Evolutionary conservation across 2,113 vertebrate genomes (phyloP).

Genomic region (Probosciger aterrimus): DNA sequence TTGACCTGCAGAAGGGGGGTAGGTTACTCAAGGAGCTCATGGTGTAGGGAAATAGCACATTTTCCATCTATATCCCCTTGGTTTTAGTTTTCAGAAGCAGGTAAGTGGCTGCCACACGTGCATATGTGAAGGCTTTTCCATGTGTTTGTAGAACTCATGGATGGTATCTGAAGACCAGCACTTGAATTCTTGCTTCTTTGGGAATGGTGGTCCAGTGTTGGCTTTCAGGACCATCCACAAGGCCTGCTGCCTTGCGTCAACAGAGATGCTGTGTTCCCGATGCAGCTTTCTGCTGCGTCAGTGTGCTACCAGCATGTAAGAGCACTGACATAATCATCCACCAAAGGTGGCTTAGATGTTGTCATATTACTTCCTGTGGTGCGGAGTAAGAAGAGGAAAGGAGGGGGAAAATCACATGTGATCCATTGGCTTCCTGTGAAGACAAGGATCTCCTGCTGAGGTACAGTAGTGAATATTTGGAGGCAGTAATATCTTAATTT

Average conservation of each 20-base stretch:
- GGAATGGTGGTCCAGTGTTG: background rate
- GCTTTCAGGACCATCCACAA: rapidly evolving
- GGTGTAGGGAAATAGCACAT: background rate
- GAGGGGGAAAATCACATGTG: rapidly evolving
- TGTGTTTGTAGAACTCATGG: rapidly evolving
- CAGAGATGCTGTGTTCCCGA: background rate
- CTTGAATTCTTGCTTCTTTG: rapidly evolving
- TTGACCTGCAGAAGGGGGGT: background rate
- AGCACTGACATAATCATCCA: background rate
- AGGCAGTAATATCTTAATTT: background rate
- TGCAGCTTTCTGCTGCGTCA: background rate
- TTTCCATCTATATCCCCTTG: background rate
- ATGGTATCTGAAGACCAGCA: rapidly evolving
- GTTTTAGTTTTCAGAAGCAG: background rate
- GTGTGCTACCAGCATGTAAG: background rate
- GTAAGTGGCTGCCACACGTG: rapidly evolving
- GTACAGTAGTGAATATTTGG: background rate
- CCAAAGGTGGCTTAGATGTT: background rate
- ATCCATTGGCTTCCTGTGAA: background rate
- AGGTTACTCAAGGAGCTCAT: background rate
- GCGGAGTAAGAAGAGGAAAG: rapidly evolving
- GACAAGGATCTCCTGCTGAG: background rate
- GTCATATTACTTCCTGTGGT: background rate
- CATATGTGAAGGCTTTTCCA: rapidly evolving
- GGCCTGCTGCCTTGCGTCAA: too few relatives aligned